Percentiles rank a stretch among this genome's conserved stretches.
Evolutionary conservation across 2,113 vertebrate species (phyloP).

Genomic region (Rhodinocichla rosea): DNA sequence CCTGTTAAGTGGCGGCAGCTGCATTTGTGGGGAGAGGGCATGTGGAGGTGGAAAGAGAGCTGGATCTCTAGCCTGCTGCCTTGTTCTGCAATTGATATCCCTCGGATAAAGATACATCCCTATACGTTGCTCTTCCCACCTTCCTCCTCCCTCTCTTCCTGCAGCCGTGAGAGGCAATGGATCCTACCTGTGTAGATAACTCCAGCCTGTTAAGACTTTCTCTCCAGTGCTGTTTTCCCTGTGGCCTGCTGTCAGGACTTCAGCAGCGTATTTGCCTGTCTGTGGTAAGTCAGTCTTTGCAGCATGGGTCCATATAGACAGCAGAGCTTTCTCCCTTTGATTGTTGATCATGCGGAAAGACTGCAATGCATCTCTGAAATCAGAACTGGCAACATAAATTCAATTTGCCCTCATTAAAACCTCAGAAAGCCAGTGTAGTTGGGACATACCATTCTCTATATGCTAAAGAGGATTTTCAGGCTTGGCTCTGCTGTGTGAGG

Average conservation of each 20-base stretch:
- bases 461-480: constrained; percentile 1
- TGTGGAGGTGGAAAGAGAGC: constrained; percentile 50
- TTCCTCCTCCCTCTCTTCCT: constrained; percentile 52
- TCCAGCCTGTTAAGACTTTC: constrained; percentile 20
- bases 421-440: neutral
- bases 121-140: constrained; percentile 39
- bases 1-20: constrained; percentile 10
- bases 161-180: neutral
- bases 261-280: neutral
- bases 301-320: neutral
- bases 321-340: neutral
- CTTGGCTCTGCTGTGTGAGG: neutral
- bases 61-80: neutral
- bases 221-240: constrained; percentile 23
- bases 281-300: constrained; percentile 33
- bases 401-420: constrained; percentile 31
- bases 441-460: neutral
- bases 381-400: neutral
- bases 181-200: constrained; percentile 34
- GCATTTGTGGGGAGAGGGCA: constrained; percentile 49
- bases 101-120: constrained; percentile 43
- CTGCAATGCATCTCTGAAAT: constrained; percentile 36
- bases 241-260: constrained; percentile 25
- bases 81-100: constrained; percentile 48
- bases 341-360: neutral